Conservation (phyloP, 2,797 vertebrate species). For the Phataginus tricuspis region DNA sequence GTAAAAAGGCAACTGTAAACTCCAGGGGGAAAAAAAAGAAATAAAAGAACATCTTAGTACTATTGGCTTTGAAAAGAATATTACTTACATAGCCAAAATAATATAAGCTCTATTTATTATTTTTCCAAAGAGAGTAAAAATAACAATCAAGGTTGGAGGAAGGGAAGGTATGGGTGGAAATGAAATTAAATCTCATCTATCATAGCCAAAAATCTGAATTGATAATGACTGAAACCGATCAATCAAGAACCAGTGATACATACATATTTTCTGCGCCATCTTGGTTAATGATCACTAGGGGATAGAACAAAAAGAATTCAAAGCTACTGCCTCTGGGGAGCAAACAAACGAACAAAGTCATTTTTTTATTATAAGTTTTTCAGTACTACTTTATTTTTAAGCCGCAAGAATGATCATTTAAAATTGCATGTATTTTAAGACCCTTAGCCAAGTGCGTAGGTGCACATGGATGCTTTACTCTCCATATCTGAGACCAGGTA, state of each 20-base stretch:
- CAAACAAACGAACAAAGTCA: not conserved
- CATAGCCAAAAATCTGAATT: not conserved
- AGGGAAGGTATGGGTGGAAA: not conserved
- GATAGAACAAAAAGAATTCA: not conserved
- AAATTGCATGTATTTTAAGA: not conserved
- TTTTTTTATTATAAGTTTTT: not conserved
- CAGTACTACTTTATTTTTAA: not conserved
- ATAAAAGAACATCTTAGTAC: constrained; percentile 13
- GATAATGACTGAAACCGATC: not conserved
- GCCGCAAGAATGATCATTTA: not conserved
- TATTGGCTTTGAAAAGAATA: not conserved
- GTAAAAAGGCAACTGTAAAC: not conserved
- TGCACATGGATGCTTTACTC: too few species aligned
- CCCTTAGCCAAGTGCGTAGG: not conserved
- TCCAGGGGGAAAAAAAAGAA: not conserved
- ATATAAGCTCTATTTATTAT: not conserved
- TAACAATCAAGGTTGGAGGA: not conserved
- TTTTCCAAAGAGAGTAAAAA: constrained; percentile 14
- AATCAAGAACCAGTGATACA: not conserved
- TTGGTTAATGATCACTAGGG: not conserved
- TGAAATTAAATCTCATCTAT: not conserved
- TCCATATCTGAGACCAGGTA: not conserved
- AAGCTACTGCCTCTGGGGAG: not conserved
- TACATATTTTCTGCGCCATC: not conserved
- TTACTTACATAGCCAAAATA: not conserved